Base-by-base conservation (phyloP, 2,797 vertebrate genomes). In the Lophius americanus region DNA sequence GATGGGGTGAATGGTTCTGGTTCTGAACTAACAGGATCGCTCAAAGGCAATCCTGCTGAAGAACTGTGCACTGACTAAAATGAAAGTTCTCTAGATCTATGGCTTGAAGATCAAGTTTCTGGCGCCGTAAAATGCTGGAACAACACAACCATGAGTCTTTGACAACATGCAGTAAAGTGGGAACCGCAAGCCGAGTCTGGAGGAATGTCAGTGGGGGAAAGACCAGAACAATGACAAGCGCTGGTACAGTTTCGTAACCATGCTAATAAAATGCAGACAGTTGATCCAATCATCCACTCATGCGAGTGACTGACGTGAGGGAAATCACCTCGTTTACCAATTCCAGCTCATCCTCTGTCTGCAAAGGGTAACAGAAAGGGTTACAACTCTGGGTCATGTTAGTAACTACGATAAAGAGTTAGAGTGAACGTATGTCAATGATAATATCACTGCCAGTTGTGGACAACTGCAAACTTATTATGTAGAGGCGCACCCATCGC, bases 321-420 rank as follows among this genome's bases (percentile, higher is more conserved):
- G 52, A 79, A 78, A 80, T 62, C 92, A 94, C 93, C 91, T 93
- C 89, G 90, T 95, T 98, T 94, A 98, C 96, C 96, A 97, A 94
- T 83, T 97, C 95, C 94, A 98, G 90, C 85, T 97, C 96, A 83
- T 96, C 96, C 86, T 98, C 96, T 68, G 95, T 96, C 96, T 97
- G 95, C 81, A 85, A 90, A 81, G 75, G 85, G 91, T 89, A 93
- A 87, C 88, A 75, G 83, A 92, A 81, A 92, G 75, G 84, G 85
- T 90, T 89, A 92, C 68, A 87, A 76, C 75, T 81, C 73, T 52
- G 79, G 49, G 49, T 73, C 68, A 75, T 43, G 38, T 56, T 36
- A 46, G 38, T 50, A 6, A 55, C 47, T 69, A 69, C 50, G 60
- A 1, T 49, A 13, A 53, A 77, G 39, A 56, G 2, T 42, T 42